Conservation (phyloP, 2,888 invertebrate species). For the Drosophila kokeensis region DNA sequence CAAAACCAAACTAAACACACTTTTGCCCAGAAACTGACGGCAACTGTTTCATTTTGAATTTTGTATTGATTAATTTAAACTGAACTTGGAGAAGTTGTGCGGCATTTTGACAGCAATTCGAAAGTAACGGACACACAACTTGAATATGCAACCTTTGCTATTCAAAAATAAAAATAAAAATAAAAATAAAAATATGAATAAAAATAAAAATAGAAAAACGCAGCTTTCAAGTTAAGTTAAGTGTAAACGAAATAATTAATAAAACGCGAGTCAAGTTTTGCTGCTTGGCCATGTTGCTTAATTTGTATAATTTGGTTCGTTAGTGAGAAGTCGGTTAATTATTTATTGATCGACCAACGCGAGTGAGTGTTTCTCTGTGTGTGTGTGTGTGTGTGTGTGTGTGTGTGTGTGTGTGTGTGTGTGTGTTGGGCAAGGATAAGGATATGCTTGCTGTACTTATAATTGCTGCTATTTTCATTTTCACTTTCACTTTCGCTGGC, state of each 20-base stretch:
- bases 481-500: constrained; percentile 49
- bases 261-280: not conserved
- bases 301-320: constrained; percentile 23
- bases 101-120: not conserved
- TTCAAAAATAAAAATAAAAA: not conserved
- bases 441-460: constrained; percentile 52
- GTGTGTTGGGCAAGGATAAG: constrained; percentile 11
- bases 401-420: not conserved
- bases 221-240: not conserved
- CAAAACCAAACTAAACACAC: not conserved
- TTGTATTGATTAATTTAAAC: constrained; percentile 12
- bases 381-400: not conserved
- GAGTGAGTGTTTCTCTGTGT: not conserved
- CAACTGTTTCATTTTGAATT: not conserved
- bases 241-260: constrained; percentile 19
- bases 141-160: not conserved
- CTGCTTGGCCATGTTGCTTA: constrained; percentile 15
- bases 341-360: constrained; percentile 44
- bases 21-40: not conserved
- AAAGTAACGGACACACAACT: constrained; percentile 11
- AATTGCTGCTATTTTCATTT: constrained; percentile 71
- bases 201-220: not conserved
- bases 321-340: constrained; percentile 32
- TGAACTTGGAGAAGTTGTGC: not conserved
- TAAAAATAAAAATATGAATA: too few species aligned